phyloP scores from a whole-genome alignment of 2,888 invertebrate genomes.

The Brachyptera putata region DNA sequence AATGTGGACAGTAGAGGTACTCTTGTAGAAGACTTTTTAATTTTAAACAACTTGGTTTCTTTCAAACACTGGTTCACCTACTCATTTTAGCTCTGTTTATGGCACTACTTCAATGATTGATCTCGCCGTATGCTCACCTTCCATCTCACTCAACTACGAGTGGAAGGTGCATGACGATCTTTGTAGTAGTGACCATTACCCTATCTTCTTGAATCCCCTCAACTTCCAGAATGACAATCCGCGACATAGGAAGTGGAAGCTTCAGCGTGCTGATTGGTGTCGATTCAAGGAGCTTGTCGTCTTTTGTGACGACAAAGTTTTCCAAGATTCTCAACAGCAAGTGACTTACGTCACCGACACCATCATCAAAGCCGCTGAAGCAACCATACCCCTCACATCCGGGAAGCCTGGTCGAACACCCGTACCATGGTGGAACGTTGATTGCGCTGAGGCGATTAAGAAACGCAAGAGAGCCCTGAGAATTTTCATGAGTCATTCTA shows the following conservation, averaged over 20 bases:
- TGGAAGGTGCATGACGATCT: neutral
- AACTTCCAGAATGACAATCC: neutral
- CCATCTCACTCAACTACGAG: neutral
- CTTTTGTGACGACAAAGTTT: neutral
- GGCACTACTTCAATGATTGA: neutral
- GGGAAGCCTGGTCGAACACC: neutral
- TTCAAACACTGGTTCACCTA: neutral
- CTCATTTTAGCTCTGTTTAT: neutral
- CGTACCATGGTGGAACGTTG: conserved; percentile 11
- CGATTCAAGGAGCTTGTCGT: neutral
- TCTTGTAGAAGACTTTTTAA: neutral
- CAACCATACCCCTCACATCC: neutral
- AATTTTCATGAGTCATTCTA: neutral
- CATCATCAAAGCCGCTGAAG: neutral
- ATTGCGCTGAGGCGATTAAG: neutral
- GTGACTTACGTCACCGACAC: neutral
- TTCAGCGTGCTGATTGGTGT: neutral
- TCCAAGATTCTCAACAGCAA: neutral
- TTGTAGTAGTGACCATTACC: conserved; percentile 2
- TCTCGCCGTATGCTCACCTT: neutral
- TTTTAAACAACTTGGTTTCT: neutral
- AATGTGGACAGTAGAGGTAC: neutral
- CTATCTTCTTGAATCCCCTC: neutral
- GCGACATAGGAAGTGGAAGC: neutral
- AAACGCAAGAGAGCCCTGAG: neutral